Evolutionary conservation across 2,797 vertebrate genomes (phyloP).

Genomic region (Sternarchorhynchus goeldii): DNA sequence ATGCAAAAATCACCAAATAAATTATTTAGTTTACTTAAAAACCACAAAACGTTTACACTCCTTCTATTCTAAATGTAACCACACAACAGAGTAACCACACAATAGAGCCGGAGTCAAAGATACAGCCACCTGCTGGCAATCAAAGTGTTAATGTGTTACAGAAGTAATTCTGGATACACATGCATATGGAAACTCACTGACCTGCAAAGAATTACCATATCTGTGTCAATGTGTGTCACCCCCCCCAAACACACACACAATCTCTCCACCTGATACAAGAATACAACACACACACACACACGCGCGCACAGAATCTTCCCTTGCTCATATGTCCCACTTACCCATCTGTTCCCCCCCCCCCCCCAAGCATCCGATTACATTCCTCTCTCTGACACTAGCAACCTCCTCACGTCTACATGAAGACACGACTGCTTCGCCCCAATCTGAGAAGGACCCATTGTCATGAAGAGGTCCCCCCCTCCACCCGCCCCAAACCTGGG

Average conservation of each 20-base stretch:
- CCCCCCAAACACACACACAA: constrained; percentile 6
- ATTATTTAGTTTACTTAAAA: constrained; percentile 22
- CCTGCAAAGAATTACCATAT: constrained; percentile 4
- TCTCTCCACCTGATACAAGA: constrained; percentile 35
- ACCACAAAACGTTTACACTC: too few relatives aligned
- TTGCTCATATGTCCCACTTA: too few relatives aligned
- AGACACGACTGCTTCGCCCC: constrained; percentile 29
- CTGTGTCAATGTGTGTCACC: not conserved
- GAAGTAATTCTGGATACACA: not conserved
- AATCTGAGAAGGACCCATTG: constrained; percentile 18
- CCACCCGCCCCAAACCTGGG: not conserved
- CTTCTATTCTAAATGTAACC: too few relatives aligned
- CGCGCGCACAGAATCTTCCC: constrained; percentile 13
- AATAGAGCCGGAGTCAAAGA: too few relatives aligned
- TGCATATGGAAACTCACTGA: not conserved
- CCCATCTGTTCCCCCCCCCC: constrained; percentile 8
- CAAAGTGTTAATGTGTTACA: too few relatives aligned
- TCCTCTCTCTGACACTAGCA: constrained; percentile 33
- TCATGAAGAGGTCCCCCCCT: constrained; percentile 8
- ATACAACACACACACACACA: constrained; percentile 16
- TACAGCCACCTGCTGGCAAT: too few relatives aligned
- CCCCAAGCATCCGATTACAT: constrained; percentile 41
- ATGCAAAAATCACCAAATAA: constrained; percentile 28
- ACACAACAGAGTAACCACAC: too few relatives aligned
- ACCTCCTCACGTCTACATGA: constrained; percentile 18